Conservation (phyloP, 2,888 invertebrate genomes). For the Rhorus exstirpatorius region DNA sequence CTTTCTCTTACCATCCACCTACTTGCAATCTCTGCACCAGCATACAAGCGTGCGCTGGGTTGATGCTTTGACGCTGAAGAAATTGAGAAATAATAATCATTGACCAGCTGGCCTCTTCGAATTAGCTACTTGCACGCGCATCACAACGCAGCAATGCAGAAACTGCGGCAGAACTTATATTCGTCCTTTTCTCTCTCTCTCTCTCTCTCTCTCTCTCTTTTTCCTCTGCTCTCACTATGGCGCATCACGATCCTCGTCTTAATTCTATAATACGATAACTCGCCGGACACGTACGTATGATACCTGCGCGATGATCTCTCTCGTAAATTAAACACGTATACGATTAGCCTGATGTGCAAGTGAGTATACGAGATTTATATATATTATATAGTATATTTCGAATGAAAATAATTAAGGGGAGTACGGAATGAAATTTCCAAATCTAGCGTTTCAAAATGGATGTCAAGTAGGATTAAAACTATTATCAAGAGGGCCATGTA, state of each 20-base stretch:
- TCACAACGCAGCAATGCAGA: conserved; percentile 26
- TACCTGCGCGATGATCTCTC: conserved; percentile 25
- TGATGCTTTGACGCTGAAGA: conserved; percentile 74
- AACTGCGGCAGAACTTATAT: conserved; percentile 49
- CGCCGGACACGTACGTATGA: conserved; percentile 29
- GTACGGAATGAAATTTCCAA: no score
- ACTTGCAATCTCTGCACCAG: conserved; percentile 39
- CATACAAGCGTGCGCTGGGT: conserved; percentile 37
- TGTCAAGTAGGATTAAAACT: no score
- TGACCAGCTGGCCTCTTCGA: conserved; percentile 75
- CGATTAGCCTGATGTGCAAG: conserved; percentile 21
- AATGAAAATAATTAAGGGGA: no score
- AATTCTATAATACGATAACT: conserved; percentile 64
- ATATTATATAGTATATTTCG: no score
- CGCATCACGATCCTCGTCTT: conserved; percentile 60
- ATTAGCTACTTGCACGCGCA: conserved; percentile 71
- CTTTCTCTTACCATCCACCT: not conserved
- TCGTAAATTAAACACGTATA: conserved; percentile 42
- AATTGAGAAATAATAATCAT: conserved; percentile 82
- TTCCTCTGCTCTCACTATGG: conserved; percentile 69
- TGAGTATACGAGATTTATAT: not conserved
- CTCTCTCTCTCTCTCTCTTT: conserved; percentile 57
- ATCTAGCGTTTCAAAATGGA: no score
- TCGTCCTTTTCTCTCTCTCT: conserved; percentile 49
- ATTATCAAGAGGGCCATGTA: no score